Evolutionary conservation across 2,888 invertebrate species (phyloP), one percentile per base, ranked within the genome.

Genomic region (Phyto melanocephala): DNA sequence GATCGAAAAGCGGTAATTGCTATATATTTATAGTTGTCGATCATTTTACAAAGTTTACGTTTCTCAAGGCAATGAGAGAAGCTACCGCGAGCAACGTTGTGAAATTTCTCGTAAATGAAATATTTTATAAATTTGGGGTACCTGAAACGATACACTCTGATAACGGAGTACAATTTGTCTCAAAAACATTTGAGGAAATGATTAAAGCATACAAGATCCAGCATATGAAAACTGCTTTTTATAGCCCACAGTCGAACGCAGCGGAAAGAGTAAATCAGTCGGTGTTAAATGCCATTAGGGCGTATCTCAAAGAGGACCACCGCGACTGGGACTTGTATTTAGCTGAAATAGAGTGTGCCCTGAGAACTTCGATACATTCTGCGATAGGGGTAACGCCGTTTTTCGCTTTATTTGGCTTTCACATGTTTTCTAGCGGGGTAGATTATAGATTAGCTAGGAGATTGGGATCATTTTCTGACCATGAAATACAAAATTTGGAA

Each of bases 51-150:
- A n/a, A n/a, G n/a, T n/a, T n/a, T n/a, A n/a, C n/a, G n/a, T n/a
- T n/a, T n/a, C n/a, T n/a, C n/a, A n/a, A n/a, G n/a, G n/a, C n/a
- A n/a, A n/a, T n/a, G n/a, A n/a, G n/a, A n/a, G n/a, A n/a, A n/a
- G n/a, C 89, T 70, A 76, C 87, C 0, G 85, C 86, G 0, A 89
- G 89, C 68, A 75, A 86, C 28, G 86, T 37, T n/a, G n/a, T n/a
- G n/a, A n/a, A n/a, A n/a, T n/a, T n/a, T n/a, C n/a, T n/a, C n/a
- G n/a, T n/a, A n/a, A n/a, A n/a, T n/a, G n/a, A n/a, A n/a, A n/a
- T n/a, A n/a, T n/a, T n/a, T n/a, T n/a, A n/a, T n/a, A n/a, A n/a
- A n/a, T n/a, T n/a, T n/a, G n/a, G n/a, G n/a, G n/a, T n/a, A n/a
- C n/a, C n/a, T n/a, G n/a, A n/a, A n/a, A n/a, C n/a, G n/a, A n/a